Percentiles rank a stretch among this genome's conserved stretches.
These are phyloP conservation scores for Caenorhabditis inopinata DNA, from an alignment of 1,140 invertebrate genomes.

Conservation along the genomic window DNA sequence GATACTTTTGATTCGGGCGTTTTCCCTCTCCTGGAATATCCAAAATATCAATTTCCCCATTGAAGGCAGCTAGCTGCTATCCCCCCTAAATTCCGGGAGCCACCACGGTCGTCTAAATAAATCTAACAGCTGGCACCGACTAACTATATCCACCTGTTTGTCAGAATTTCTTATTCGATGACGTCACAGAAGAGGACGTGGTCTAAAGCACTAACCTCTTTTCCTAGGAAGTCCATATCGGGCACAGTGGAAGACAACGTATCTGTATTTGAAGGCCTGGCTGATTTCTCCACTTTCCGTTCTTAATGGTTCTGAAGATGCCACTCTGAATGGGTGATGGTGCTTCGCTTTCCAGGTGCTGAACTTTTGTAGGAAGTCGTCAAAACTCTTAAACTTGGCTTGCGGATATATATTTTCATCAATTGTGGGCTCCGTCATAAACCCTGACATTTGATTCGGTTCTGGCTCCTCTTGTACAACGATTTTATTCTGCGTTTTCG, in stretches of 20 bases:
- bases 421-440: not conserved
- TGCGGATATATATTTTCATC: not conserved
- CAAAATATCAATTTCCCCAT: too few species aligned
- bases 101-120: too few species aligned
- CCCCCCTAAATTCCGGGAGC: too few species aligned
- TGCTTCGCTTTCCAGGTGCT: slow-evolving; percentile 53
- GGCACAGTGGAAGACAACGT: slow-evolving; percentile 61
- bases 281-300: slow-evolving; percentile 45
- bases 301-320: slow-evolving; percentile 54
- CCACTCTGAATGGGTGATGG: slow-evolving; percentile 58
- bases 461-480: not conserved
- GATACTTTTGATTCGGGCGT: slow-evolving; percentile 60
- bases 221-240: slow-evolving; percentile 58
- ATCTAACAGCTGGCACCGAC: not conserved
- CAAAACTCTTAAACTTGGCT: slow-evolving; percentile 19
- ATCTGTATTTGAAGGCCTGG: slow-evolving; percentile 54
- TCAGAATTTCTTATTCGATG: not conserved
- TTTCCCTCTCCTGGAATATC: slow-evolving; percentile 62
- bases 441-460: not conserved
- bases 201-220: slow-evolving; percentile 52
- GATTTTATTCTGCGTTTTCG: not conserved
- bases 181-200: too few species aligned
- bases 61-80: too few species aligned
- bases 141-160: too few species aligned
- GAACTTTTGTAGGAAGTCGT: slow-evolving; percentile 55